Evolutionary conservation across 1,140 invertebrate genomes (phyloP).

Genomic region (Micrasema longulum): DNA sequence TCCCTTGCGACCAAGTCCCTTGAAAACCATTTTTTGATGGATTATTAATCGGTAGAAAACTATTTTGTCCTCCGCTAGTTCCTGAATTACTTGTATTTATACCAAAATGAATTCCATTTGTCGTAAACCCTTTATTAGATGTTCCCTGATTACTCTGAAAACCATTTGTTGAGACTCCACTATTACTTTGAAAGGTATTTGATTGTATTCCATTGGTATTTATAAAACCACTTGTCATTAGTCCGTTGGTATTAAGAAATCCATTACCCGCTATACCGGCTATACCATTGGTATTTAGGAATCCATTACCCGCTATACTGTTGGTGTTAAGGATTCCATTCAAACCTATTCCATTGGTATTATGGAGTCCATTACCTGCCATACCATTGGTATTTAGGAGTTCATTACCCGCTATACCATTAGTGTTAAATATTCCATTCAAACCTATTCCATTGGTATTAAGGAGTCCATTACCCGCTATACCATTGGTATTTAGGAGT

Average conservation of each 20-base stretch:
- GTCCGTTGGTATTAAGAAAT: too few species aligned
- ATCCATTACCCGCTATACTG: background rate
- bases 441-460: background rate
- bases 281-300: too few species aligned
- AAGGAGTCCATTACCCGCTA: background rate
- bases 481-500: background rate
- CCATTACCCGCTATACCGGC: too few species aligned
- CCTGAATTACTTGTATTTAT: background rate
- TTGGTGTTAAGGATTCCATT: background rate
- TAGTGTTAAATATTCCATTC: background rate
- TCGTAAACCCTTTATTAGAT: too few species aligned
- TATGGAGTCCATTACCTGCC: background rate
- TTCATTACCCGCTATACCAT: background rate
- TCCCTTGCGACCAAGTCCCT: too few species aligned
- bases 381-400: background rate
- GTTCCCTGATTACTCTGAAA: too few species aligned
- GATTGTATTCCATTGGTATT: too few species aligned
- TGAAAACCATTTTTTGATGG: background rate
- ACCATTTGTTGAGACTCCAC: too few species aligned
- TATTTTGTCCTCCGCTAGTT: background rate
- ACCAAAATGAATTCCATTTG: too few species aligned
- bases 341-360: background rate
- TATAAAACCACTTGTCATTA: too few species aligned
- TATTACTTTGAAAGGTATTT: too few species aligned
- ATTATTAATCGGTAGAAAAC: background rate